These are phyloP conservation scores for Drosophila yooni DNA, from an alignment of 2,888 invertebrate genomes.

Conservation along the genomic window DNA sequence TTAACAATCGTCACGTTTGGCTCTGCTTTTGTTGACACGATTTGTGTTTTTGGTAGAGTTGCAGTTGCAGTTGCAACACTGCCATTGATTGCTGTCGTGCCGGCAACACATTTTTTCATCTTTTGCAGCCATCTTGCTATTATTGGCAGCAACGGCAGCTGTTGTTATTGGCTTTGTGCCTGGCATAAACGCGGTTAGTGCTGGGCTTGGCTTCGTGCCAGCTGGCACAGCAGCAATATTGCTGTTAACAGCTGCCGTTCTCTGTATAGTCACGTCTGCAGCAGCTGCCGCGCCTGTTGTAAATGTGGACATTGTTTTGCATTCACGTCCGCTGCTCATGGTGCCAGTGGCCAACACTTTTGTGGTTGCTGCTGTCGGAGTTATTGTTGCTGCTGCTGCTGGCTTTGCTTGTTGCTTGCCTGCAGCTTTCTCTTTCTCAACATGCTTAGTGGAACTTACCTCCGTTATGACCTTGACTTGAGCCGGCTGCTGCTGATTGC, in stretches of 20 bases:
- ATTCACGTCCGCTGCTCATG: conserved; percentile 80
- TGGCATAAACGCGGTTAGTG: conserved; percentile 47
- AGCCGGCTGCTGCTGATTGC: conserved; percentile 51
- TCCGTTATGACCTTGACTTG: conserved; percentile 43
- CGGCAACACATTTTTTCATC: conserved; percentile 9
- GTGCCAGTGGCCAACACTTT: conserved; percentile 78
- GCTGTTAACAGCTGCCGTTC: conserved; percentile 22
- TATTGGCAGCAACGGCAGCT: conserved; percentile 27
- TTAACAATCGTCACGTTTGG: conserved; percentile 34
- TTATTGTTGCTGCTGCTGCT: conserved; percentile 39
- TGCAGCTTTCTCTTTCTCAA: conserved; percentile 59
- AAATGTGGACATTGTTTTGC: conserved; percentile 78
- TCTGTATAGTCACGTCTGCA: conserved; percentile 20
- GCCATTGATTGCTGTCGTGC: conserved; percentile 34
- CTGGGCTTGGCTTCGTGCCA: conserved; percentile 54
- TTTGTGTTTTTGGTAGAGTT: conserved; percentile 31
- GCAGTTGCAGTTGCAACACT: conserved; percentile 24
- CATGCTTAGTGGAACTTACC: conserved; percentile 75
- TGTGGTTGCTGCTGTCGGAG: conserved; percentile 57
- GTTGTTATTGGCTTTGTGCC: conserved; percentile 40
- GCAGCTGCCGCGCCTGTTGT: conserved; percentile 22
- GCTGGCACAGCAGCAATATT: conserved; percentile 43
- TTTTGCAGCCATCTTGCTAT: conserved; percentile 17
- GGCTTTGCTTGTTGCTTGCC: conserved; percentile 46
- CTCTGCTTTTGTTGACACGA: conserved; percentile 28